phyloP scores from a whole-genome alignment of 2,797 vertebrate genomes.

The Siniperca scherzeri region DNA sequence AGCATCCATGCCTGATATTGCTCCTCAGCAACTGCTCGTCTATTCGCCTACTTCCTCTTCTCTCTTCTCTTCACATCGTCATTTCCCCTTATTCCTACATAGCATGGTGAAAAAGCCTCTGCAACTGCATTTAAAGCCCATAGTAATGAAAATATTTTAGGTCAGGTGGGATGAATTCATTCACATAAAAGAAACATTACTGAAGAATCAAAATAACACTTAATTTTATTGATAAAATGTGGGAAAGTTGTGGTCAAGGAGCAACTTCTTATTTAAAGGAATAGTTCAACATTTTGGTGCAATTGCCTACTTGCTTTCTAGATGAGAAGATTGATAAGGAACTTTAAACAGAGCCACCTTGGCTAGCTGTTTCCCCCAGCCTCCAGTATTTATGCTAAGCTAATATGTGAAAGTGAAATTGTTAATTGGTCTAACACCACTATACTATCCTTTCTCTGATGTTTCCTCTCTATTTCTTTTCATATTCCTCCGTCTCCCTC shows the following conservation, averaged over 20 bases:
- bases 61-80: neutral
- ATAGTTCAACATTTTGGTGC: neutral
- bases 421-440: constrained; percentile 3
- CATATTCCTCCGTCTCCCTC: neutral
- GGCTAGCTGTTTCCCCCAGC: neutral
- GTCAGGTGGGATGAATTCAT: neutral
- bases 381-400: constrained; percentile 1
- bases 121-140: neutral
- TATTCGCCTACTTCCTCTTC: neutral
- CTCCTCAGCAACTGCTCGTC: constrained; percentile 27
- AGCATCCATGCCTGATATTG: constrained; percentile 69
- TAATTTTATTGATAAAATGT: neutral
- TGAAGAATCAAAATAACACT: neutral
- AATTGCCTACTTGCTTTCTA: neutral
- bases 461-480: neutral
- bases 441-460: neutral
- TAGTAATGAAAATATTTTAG: neutral
- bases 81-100: too few species aligned
- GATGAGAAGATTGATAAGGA: neutral
- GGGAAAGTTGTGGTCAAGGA: neutral
- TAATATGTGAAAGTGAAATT: neutral
- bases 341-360: neutral
- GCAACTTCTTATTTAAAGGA: neutral
- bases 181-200: neutral
- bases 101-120: neutral